phyloP scores from a whole-genome alignment of 2,888 invertebrate species.

The Sinodicranocentrus sp. region DNA sequence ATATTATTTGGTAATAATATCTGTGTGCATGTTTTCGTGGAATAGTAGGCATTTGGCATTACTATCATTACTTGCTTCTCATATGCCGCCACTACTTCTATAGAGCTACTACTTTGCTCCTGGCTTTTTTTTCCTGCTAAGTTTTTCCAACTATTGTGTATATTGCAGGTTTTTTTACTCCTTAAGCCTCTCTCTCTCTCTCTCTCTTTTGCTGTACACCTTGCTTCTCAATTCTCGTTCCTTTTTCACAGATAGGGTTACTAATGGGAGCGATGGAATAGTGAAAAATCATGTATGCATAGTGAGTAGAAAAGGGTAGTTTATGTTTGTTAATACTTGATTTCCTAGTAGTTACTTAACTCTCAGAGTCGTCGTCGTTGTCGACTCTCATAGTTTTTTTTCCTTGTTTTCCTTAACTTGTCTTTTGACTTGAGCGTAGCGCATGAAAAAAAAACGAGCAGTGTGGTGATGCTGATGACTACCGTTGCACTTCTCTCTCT shows the following conservation, averaged over 20 bases:
- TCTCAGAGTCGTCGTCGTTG: not conserved
- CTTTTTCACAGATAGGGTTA: not conserved
- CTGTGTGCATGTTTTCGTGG: conserved; percentile 4
- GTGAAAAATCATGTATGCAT: conserved; percentile 26
- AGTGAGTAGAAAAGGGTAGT: no score
- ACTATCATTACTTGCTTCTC: conserved; percentile 43
- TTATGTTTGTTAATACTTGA: conserved; percentile 5
- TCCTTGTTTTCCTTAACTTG: not conserved
- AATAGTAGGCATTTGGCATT: conserved; percentile 19
- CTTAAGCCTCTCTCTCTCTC: no score
- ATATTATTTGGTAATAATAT: conserved; percentile 18
- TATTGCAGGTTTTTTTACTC: not conserved
- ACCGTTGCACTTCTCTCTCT: conserved; percentile 1
- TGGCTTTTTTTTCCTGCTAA: conserved; percentile 50
- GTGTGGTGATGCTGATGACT: not conserved
- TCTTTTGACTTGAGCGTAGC: not conserved
- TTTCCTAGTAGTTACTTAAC: not conserved
- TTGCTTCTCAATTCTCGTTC: not conserved
- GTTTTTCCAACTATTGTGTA: conserved; percentile 22
- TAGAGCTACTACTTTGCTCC: conserved; percentile 60
- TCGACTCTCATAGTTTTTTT: conserved; percentile 1
- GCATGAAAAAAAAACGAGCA: no score
- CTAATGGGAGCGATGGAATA: conserved; percentile 16
- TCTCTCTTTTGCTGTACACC: not conserved
- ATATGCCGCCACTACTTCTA: conserved; percentile 38